These are phyloP conservation scores for Cepphus grylle DNA, from an alignment of 2,113 vertebrate species.

Conservation along the genomic window DNA sequence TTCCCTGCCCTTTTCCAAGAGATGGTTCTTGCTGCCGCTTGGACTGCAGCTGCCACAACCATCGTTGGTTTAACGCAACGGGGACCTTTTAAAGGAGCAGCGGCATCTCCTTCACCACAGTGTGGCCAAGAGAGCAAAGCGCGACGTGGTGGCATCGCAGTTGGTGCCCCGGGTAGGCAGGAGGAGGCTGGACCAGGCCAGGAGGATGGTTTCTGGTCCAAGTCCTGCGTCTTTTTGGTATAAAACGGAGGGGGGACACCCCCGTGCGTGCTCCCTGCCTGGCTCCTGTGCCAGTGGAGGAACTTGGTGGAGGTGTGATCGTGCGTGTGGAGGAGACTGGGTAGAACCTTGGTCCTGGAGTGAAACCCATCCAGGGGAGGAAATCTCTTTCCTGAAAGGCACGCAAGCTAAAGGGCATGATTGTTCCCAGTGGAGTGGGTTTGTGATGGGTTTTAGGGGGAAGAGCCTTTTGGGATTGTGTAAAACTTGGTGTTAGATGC, in stretches of 20 bases:
- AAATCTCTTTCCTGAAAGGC: neutral
- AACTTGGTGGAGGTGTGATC: neutral
- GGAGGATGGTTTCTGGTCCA: neutral
- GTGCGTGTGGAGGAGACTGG: fast-evolving
- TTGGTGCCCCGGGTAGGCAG: neutral
- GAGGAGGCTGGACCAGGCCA: neutral
- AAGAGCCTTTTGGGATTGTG: neutral
- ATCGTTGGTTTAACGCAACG: neutral
- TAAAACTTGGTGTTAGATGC: neutral
- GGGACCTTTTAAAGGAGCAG: neutral
- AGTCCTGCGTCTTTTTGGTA: neutral
- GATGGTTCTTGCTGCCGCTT: neutral
- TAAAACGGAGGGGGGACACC: fast-evolving
- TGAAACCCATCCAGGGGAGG: neutral
- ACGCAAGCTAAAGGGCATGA: fast-evolving
- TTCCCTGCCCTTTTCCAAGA: neutral
- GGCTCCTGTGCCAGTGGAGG: neutral
- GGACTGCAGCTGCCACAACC: neutral
- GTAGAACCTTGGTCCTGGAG: neutral
- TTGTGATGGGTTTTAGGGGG: neutral
- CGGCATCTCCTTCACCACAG: neutral
- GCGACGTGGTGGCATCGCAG: fast-evolving
- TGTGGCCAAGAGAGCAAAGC: neutral
- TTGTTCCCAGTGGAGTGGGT: neutral
- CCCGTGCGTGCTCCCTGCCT: fast-evolving